phyloP scores from a whole-genome alignment of 1,140 invertebrate species.

The Magallana gigas region DNA sequence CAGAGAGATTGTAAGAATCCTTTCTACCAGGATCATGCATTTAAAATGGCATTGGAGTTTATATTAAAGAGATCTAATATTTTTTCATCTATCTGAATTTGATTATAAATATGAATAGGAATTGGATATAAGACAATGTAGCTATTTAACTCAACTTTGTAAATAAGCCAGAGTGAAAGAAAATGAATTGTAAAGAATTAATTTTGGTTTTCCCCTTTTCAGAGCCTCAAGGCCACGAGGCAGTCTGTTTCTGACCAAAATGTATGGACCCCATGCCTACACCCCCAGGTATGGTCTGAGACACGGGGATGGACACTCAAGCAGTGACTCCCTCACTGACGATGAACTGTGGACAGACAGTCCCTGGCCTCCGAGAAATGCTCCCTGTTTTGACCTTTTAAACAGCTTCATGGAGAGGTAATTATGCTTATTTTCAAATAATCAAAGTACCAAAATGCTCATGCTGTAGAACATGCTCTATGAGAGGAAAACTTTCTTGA shows the following conservation, averaged over 20 bases:
- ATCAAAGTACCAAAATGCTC: neutral
- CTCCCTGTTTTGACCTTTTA: slow-evolving; percentile 77
- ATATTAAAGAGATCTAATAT: too few relatives aligned
- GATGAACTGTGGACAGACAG: slow-evolving; percentile 77
- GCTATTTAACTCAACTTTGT: too few relatives aligned
- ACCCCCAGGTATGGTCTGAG: slow-evolving; percentile 73
- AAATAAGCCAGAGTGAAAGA: too few relatives aligned
- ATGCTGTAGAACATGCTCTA: neutral
- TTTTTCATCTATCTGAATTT: too few relatives aligned
- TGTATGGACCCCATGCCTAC: slow-evolving; percentile 78
- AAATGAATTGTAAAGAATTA: too few relatives aligned
- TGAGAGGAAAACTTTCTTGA: too few relatives aligned
- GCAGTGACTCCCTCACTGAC: slow-evolving; percentile 64
- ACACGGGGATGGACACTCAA: slow-evolving; percentile 65
- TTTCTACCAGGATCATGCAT: neutral
- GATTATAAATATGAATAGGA: too few relatives aligned
- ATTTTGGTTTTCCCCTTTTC: neutral
- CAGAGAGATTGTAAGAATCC: slow-evolving; percentile 77
- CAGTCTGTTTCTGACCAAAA: slow-evolving; percentile 73
- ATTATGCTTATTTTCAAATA: neutral
- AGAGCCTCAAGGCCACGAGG: slow-evolving; percentile 65
- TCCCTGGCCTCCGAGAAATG: slow-evolving; percentile 78
- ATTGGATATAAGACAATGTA: too few relatives aligned
- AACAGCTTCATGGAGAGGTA: slow-evolving; percentile 80
- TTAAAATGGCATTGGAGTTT: too few relatives aligned